Evolutionary conservation across 2,888 invertebrate species (phyloP), one percentile per base, ranked within the genome.

Genomic region (Microctonus brassicae): DNA sequence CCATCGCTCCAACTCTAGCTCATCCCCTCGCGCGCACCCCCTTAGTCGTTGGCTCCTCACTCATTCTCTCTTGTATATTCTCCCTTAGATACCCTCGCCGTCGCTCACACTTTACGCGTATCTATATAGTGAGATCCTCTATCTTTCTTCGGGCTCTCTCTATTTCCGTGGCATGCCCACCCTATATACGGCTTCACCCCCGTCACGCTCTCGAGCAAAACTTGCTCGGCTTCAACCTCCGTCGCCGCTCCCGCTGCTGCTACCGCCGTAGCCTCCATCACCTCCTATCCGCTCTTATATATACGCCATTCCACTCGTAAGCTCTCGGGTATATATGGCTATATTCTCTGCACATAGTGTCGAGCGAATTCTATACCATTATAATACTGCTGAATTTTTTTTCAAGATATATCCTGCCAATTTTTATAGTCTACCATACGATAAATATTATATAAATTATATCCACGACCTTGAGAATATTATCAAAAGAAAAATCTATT

Each of bases 1-100:
- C 86, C 87, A 88, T 88, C 88, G 88, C 87, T 88, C 87, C 85
- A 84, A 85, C 86, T 87, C 84, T 81, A 82, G 83, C 82, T 86
- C 82, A 83, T 83, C 83, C 84, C 84, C 83, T 81, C 81, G 78
- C 80, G 75, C 74, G 80, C 76, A 69, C 76, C 79, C 79, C 78
- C 80, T 78, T 76, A 78, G 74, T 79, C 76, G 69, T 77, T 74
- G 81, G 47, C 75, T 76, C 76, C 75, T 76, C 76, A 72, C 75
- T 63, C 72, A 72, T 76, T 72, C 77, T 73, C 77, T 77, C 72
- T 71, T n/a, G n/a, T n/a, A n/a, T 69, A 70, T 73, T 75, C 74
- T 72, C 69, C 69, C 73, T 67, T 70, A 61, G 53, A 63, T 67
- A 52, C 75, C 73, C 73, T 74, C 76, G 69, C 72, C 73, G 69